Evolutionary conservation across 2,888 invertebrate species (phyloP), one percentile per base, ranked within the genome.

Genomic region (Keiferia lycopersicella): DNA sequence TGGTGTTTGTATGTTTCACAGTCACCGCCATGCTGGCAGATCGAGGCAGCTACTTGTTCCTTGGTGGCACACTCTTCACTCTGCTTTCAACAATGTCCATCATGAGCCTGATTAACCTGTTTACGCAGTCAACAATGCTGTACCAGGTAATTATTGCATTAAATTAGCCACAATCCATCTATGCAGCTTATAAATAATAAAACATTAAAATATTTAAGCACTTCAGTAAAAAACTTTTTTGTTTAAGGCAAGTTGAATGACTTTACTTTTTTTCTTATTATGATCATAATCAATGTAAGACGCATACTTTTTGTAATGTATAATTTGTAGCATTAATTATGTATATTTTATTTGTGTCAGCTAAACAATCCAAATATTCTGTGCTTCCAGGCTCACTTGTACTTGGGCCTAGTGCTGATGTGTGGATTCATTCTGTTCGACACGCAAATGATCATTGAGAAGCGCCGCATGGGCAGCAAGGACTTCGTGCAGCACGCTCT

Each of bases 381-480:
- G 0, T 56, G 2, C n/a, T 56, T 56, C 11, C 76, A 98, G 95
- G 87, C 94, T 67, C 96, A 98, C 78, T 91, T 98, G 62, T 98
- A 99, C 84, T 85, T 97, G 71, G 98, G 98, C 67, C 93, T 99
- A 62, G 92, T 95, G 72, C 93, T 98, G 56, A 98, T 99, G 96
- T 98, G 98, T 81, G 98, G 96, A 65, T 99, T 99, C 87, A 95
- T 99, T 14, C 93, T 99, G 69, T 99, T 97, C 79, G 99, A 99
- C 87, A 99, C 99, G n/a, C 99, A 99, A 90, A 91, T 97, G 71
- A 98, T 99, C 73, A 95, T 99, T 76, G 98, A 98, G 87, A 98
- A 98, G 85, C 94, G 95, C 73, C 94, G 97, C 69, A 93, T 94
- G 87, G 98, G 99, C 67, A 98, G 94, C 92, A 96, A 96, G 83